Base-by-base conservation (phyloP, 2,888 invertebrate genomes). In the Lampropteryx suffumata region DNA sequence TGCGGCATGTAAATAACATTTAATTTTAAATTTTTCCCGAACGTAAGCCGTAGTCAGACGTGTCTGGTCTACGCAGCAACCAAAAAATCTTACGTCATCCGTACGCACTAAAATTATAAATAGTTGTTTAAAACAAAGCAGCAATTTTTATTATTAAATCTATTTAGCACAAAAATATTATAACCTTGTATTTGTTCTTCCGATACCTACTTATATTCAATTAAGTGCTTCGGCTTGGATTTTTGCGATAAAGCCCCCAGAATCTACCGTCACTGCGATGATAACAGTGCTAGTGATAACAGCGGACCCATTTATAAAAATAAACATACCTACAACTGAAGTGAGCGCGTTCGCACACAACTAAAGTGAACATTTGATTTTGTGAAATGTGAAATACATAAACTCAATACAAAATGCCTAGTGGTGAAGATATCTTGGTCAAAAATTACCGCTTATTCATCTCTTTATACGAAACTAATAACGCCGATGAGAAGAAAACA, bases 361-460 rank as follows among this genome's bases (percentile, higher is more conserved):
- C 13, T 7, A 13, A 24, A 11, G 26, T 12, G 10, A 17, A 24
- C 24, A 24, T 7, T 2, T 29, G 1, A 24, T 29, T 8, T 14
- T 32, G 2, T 24, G 13, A 12, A 35, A 35, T 36, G 44, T 26
- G 11, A 33, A 6, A 24, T 8, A n/a, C n/a, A n/a, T n/a, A n/a
- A n/a, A n/a, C n/a, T 26, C 3, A 28, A 28, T n/a, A 21, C 12
- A 41, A 24, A 34, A 40, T 47, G 40, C 8, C 13, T 35, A 29
- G 24, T 28, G 11, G 11, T 26, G 46, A 47, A 29, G 24, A 47
- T 13, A 47, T 37, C 33, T 26, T 62, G 3, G 57, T 59, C 29
- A 56, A 58, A 21, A 67, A 65, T 34, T 51, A 54, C 10, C 37
- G 44, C 24, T 34, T 67, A 6, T 60, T 67, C 13, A 55, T 53